Evolutionary conservation across 35 echinoderm and acorn worm genomes (phyloP), one percentile per base, ranked within the genome.

Genomic region (Strongylocentrotus purpuratus): DNA sequence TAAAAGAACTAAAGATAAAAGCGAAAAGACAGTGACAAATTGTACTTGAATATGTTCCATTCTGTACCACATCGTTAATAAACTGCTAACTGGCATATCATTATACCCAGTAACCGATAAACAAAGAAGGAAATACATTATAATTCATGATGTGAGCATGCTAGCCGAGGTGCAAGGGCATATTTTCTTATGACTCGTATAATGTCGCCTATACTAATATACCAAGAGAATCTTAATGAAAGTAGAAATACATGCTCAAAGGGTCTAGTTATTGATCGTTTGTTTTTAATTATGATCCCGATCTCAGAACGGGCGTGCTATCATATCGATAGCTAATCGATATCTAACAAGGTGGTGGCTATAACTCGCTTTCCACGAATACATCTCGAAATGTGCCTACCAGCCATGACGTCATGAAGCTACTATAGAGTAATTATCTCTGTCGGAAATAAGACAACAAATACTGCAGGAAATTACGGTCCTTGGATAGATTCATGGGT

Each of bases 361-460:
- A 78, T 78, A 78, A 78, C 65, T 78, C 7, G 52, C 52, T 59
- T 78, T 78, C 65, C 25, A n/a, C 65, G 65, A 78, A 78, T 78
- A n/a, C 65, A n/a, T n/a, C 65, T 78, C 22, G 20, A n/a, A 78
- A 78, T 78, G 65, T 78, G 65, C 65, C 65, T n/a, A 18, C 4
- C 20, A 78, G 50, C 28, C 20, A n/a, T 78, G 65, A 78, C 65
- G 65, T 78, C 65, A 78, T 18, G 4, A 18, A n/a, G 65, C 65
- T 78, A n/a, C 15, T 78, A 78, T 78, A 78, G 7, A 78, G 65
- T 78, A 78, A 78, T 78, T 78, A 78, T 78, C 65, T 78, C 65
- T 78, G 65, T 78, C 65, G 65, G 65, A 78, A 78, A 78, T 78
- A 78, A 78, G 65, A 78, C 65, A 78, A 78, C 65, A 78, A 78